phyloP scores from a whole-genome alignment of 2,113 vertebrate species.

The Ochotona princeps region DNA sequence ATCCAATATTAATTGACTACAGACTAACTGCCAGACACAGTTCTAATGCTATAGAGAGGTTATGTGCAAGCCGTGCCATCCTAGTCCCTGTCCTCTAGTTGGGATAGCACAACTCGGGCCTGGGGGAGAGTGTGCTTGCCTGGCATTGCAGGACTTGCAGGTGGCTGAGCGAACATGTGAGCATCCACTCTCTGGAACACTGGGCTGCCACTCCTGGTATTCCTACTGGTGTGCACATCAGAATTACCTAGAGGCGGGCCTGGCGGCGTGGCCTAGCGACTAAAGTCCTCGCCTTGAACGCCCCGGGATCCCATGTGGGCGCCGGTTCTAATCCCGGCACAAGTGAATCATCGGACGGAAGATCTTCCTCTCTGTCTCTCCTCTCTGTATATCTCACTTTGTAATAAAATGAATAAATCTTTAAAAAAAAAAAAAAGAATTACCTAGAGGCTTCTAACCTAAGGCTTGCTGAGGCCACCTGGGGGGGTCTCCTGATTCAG shows the following conservation, averaged over 20 bases:
- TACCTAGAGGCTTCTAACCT: no score
- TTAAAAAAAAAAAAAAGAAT: no score
- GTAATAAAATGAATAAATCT: no score
- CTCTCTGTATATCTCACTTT: no score
- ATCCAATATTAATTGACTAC: neutral
- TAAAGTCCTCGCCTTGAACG: no score
- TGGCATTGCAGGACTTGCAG: neutral
- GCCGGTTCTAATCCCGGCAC: no score
- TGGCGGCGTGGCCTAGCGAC: no score
- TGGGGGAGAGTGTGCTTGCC: neutral
- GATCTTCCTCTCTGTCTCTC: no score
- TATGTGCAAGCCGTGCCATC: neutral
- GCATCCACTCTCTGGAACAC: neutral
- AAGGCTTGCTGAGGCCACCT: neutral
- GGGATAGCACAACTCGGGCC: neutral
- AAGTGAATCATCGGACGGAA: no score
- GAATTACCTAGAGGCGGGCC: constrained; percentile 15
- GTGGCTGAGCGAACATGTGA: neutral
- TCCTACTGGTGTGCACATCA: neutral
- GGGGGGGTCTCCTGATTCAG: neutral
- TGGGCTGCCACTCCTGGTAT: neutral
- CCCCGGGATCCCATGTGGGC: no score
- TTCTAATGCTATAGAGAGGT: neutral
- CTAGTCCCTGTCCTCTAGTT: neutral
- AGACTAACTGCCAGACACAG: neutral